Conservation (phyloP, 2,888 invertebrate genomes). For the Chaetoderma sp. region DNA sequence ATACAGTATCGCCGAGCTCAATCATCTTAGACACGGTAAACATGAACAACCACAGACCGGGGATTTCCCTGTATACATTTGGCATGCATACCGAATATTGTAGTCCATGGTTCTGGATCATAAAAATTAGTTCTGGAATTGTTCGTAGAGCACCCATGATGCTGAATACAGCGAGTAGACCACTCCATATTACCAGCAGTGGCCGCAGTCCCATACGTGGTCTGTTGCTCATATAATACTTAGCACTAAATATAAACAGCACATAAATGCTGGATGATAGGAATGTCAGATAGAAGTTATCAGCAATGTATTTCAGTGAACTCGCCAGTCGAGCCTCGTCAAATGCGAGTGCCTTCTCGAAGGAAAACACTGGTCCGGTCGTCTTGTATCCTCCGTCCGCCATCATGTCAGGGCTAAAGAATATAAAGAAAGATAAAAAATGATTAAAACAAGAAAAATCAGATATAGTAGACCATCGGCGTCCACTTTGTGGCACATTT, state of each 20-base stretch:
- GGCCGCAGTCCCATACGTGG: constrained; percentile 90
- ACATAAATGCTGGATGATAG: constrained; percentile 83
- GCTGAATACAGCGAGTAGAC: constrained; percentile 91
- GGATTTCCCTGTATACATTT: constrained; percentile 76
- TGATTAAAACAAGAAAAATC: too few relatives aligned
- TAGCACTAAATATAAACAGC: constrained; percentile 92
- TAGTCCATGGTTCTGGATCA: constrained; percentile 88
- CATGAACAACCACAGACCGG: constrained; percentile 97
- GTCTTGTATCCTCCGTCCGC: too few relatives aligned
- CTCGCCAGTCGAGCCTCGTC: too few relatives aligned
- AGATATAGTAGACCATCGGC: too few relatives aligned
- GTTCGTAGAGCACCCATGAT: constrained; percentile 88
- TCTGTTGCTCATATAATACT: constrained; percentile 92
- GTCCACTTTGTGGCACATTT: too few relatives aligned
- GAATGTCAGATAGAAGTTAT: too few relatives aligned
- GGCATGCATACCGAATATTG: constrained; percentile 93
- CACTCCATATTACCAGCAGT: constrained; percentile 92
- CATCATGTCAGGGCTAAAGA: too few relatives aligned
- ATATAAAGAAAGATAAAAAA: too few relatives aligned
- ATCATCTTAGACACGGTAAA: constrained; percentile 97
- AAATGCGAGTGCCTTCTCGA: too few relatives aligned
- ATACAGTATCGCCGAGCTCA: constrained; percentile 79
- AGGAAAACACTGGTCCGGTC: too few relatives aligned
- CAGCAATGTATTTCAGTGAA: too few relatives aligned
- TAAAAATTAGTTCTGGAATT: constrained; percentile 91